Evolutionary conservation across 1,140 invertebrate species (phyloP).

Genomic region (Polyergus mexicanus): DNA sequence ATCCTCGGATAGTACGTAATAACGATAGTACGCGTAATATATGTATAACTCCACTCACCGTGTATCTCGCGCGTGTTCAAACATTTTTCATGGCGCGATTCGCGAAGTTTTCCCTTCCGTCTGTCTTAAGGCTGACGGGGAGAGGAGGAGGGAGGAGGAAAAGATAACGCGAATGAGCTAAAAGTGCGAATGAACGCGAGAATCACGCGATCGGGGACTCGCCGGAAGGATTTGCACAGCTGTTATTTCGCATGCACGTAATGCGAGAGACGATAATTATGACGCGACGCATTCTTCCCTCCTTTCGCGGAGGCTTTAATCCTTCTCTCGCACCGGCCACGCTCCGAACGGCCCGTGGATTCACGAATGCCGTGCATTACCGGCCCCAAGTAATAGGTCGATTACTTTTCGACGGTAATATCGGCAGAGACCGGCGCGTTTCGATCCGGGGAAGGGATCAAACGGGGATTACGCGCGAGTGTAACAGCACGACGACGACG

Average conservation of each 20-base stretch:
- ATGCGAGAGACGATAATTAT: constrained; percentile 32
- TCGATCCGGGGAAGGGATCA: constrained; percentile 42
- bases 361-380: constrained; percentile 8
- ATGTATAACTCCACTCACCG: not conserved
- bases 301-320: not conserved
- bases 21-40: not conserved
- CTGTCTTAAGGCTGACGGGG: not conserved
- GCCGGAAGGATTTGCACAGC: constrained; percentile 21
- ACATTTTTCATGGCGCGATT: constrained; percentile 18
- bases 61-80: not conserved
- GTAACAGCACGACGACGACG: constrained; percentile 22
- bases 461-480: constrained; percentile 30
- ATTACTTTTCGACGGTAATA: constrained; percentile 57
- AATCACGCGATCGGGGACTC: constrained; percentile 30
- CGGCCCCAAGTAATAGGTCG: constrained; percentile 42
- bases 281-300: not conserved
- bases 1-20: not conserved
- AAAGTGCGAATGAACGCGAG: not conserved
- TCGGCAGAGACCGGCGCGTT: constrained; percentile 39
- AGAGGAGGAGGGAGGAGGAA: not conserved
- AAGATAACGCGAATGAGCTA: not conserved
- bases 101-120: not conserved
- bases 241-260: constrained; percentile 1
- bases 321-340: constrained; percentile 11
- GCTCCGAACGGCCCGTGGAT: constrained; percentile 15